phyloP scores from a whole-genome alignment of 2,113 vertebrate species.

The Gallinago jamesoni region DNA sequence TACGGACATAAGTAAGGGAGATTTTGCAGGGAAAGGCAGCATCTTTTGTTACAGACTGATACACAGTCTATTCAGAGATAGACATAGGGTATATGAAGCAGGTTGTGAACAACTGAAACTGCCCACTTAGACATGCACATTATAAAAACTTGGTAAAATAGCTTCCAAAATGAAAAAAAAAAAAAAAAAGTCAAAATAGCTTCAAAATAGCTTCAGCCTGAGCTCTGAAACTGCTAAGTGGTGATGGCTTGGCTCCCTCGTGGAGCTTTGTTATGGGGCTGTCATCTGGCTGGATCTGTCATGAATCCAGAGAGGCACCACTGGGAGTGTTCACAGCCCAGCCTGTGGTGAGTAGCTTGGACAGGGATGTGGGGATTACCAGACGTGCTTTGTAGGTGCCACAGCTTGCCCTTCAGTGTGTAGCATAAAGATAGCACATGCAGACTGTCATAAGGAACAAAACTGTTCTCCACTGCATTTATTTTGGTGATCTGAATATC shows the following conservation, averaged over 20 bases:
- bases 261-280: rapidly evolving
- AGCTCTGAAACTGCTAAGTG: not conserved
- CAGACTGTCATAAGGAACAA: not conserved
- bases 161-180: not conserved
- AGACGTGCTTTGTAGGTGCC: not conserved
- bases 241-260: not conserved
- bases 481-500: not conserved
- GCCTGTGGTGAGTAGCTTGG: not conserved
- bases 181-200: not conserved
- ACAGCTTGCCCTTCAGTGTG: rapidly evolving
- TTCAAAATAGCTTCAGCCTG: not conserved
- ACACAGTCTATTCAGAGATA: not conserved
- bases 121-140: not conserved
- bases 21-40: not conserved
- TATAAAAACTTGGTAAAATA: not conserved
- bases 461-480: not conserved
- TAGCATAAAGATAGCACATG: not conserved
- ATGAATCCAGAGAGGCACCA: not conserved
- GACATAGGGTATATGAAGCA: not conserved
- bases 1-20: not conserved
- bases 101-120: not conserved
- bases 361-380: not conserved
- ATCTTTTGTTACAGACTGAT: not conserved
- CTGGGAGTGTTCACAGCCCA: not conserved
- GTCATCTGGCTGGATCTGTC: not conserved